Percentiles rank a stretch among this genome's conserved stretches.
Conservation (phyloP, 2,888 invertebrate species). For the Holacanthella duospinosa region DNA sequence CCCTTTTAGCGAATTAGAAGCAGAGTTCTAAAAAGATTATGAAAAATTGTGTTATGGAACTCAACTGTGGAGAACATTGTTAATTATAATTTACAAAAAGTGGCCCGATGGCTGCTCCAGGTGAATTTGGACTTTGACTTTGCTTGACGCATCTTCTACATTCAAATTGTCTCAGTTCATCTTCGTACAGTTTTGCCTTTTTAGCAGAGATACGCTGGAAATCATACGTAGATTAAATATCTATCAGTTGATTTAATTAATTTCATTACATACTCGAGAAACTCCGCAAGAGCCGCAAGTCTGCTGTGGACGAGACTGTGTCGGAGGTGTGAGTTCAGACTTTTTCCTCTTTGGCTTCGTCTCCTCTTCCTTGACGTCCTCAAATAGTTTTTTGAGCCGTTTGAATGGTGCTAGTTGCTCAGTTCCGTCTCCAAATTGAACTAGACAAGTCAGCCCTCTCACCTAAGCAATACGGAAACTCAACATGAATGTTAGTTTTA, state of each 20-base stretch:
- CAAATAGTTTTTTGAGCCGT: conserved; percentile 25
- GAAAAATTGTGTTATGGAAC: not conserved
- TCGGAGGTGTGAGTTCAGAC: not conserved
- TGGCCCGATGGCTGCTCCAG: not conserved
- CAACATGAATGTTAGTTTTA: not conserved
- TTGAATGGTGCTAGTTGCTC: conserved; percentile 29
- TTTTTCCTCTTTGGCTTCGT: not conserved
- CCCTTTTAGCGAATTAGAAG: not conserved
- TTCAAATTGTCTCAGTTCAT: not conserved
- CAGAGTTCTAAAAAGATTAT: not conserved
- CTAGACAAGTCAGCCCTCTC: conserved; percentile 24
- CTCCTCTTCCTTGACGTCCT: conserved; percentile 13
- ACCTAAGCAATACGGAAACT: conserved; percentile 25
- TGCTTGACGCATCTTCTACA: not conserved
- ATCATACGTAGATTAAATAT: not conserved
- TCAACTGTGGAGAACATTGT: no score
- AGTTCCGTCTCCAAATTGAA: conserved; percentile 33
- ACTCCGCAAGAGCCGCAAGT: not conserved
- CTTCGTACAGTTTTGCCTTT: not conserved
- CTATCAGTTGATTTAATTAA: not conserved
- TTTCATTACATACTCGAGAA: not conserved
- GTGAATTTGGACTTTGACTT: not conserved
- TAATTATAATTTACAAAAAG: not conserved
- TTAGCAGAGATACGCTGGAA: not conserved
- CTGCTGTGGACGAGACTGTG: not conserved